Evolutionary conservation across 2,888 invertebrate genomes (phyloP).

Genomic region (Ophonus ardosiacus): DNA sequence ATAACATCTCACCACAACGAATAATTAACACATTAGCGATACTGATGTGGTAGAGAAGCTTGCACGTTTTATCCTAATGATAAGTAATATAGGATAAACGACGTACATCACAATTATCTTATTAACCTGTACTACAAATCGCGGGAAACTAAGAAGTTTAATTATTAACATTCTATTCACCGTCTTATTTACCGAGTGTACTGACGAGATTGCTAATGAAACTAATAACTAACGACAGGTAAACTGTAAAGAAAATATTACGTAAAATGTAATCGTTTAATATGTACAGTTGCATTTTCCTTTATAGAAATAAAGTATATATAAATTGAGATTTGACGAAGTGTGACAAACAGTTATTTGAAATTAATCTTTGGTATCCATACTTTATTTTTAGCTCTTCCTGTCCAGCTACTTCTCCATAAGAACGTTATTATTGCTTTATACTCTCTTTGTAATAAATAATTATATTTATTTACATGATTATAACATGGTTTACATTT

Average conservation of each 20-base stretch:
- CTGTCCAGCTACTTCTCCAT: no score
- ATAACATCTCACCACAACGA: neutral
- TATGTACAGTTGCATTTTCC: neutral
- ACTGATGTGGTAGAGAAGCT: neutral
- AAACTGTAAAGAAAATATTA: neutral
- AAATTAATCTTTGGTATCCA: no score
- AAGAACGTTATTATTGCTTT: no score
- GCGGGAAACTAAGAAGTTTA: neutral
- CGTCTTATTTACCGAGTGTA: neutral
- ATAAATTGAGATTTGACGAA: no score
- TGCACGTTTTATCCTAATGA: slow-evolving; percentile 3
- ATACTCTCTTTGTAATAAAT: no score
- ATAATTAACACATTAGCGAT: slow-evolving; percentile 15
- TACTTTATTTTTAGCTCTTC: no score
- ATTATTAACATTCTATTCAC: neutral
- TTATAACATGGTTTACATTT: no score
- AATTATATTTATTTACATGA: no score
- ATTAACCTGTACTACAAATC: neutral
- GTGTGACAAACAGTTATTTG: no score
- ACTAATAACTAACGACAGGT: neutral
- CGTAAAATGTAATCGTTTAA: neutral
- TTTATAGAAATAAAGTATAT: no score
- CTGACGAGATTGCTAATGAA: neutral
- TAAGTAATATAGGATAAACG: neutral
- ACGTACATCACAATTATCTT: neutral